Percentiles rank a stretch among this genome's conserved stretches.
Evolutionary conservation across 2,797 vertebrate genomes (phyloP).

Genomic region (Rhinichthys osculus): DNA sequence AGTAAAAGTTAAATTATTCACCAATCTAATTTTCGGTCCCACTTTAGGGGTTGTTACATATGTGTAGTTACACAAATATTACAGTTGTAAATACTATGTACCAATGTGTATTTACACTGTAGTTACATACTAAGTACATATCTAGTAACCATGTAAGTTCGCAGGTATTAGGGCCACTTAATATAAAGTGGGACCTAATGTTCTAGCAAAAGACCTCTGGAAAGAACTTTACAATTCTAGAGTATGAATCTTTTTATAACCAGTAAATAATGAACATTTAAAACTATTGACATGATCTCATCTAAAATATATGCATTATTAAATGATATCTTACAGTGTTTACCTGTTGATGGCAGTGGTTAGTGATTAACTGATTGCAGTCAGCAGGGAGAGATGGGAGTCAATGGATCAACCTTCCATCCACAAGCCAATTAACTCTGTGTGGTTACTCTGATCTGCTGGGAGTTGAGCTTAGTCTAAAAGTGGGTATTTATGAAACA

Average conservation of each 20-base stretch:
- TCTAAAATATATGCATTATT: not conserved
- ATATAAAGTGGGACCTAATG: too few species aligned
- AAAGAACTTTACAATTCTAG: not conserved
- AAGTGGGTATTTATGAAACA: conserved; percentile 43
- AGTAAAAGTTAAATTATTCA: not conserved
- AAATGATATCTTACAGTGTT: not conserved
- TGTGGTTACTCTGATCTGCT: conserved; percentile 23
- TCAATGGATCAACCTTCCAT: conserved; percentile 25
- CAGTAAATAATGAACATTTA: not conserved
- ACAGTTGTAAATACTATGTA: too few species aligned
- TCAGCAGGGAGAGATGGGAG: conserved; percentile 17
- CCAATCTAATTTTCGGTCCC: not conserved
- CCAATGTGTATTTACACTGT: too few species aligned
- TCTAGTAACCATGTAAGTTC: too few species aligned
- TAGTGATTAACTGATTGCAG: conserved; percentile 30
- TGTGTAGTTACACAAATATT: too few species aligned
- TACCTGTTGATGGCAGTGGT: conserved; percentile 5
- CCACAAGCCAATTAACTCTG: conserved; percentile 46
- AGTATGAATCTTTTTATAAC: not conserved
- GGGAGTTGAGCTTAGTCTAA: conserved; percentile 24
- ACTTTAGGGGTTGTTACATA: too few species aligned
- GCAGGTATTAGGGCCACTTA: too few species aligned
- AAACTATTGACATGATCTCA: not conserved
- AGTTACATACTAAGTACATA: too few species aligned
- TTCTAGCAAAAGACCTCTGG: not conserved